Evolutionary conservation across 1,140 invertebrate species (phyloP).

Genomic region (Arion vulgaris): DNA sequence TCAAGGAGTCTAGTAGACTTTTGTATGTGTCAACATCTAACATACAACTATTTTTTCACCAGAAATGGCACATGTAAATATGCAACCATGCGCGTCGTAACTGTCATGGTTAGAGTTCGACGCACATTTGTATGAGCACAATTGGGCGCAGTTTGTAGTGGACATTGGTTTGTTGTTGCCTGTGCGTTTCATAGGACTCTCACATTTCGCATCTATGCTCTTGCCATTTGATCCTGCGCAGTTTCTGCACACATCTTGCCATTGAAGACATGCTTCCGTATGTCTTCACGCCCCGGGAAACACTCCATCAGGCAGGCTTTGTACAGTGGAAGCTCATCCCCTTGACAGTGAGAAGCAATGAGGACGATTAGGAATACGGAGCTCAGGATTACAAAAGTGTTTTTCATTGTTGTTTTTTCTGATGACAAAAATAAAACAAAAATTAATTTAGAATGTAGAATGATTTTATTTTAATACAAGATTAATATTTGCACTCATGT

Average conservation of each 20-base stretch:
- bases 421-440: background rate
- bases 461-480: too few relatives aligned
- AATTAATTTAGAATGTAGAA: too few relatives aligned
- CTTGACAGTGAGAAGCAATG: background rate
- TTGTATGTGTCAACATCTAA: background rate
- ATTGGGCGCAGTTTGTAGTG: background rate
- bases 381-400: background rate
- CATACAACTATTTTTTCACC: background rate
- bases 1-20: background rate
- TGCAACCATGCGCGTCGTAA: background rate
- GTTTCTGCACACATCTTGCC: conserved; percentile 18
- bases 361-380: background rate
- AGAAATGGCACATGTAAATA: background rate
- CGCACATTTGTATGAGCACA: background rate
- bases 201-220: conserved; percentile 14
- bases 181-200: background rate
- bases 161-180: background rate
- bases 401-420: background rate
- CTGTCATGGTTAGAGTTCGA: background rate
- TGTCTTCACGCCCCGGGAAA: conserved; percentile 5
- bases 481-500: too few relatives aligned
- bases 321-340: conserved; percentile 1
- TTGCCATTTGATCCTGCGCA: background rate
- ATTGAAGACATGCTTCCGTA: conserved; percentile 21
- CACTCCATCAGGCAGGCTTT: conserved; percentile 25